Evolutionary conservation across 2,888 invertebrate species (phyloP).

Genomic region (Zele albiditarsus): DNA sequence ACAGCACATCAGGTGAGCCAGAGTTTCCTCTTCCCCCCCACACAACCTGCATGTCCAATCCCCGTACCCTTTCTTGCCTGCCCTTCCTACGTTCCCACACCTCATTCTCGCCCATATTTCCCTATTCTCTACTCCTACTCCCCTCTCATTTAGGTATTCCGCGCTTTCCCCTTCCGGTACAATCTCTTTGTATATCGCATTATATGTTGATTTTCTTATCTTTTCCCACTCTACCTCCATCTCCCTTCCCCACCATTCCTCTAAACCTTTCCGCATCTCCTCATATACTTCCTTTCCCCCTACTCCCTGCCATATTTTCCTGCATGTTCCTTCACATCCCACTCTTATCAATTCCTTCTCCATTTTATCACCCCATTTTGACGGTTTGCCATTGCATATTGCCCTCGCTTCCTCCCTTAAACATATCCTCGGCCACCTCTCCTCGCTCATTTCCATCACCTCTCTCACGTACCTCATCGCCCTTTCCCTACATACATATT

Average conservation of each 20-base stretch:
- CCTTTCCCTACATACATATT: not conserved
- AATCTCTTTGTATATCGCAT: not conserved
- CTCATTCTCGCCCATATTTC: not conserved
- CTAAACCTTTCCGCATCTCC: not conserved
- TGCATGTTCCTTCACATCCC: not conserved
- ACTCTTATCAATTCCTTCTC: not conserved
- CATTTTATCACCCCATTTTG: not conserved
- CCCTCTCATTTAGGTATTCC: not conserved
- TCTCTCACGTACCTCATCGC: not conserved
- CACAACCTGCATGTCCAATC: slow-evolving; percentile 4
- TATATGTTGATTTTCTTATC: not conserved
- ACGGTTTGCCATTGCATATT: not conserved
- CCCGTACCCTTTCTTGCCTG: not conserved
- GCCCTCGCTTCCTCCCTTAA: not conserved
- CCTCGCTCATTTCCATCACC: not conserved
- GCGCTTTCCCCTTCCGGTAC: not conserved
- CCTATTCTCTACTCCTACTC: not conserved
- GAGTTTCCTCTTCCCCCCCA: not conserved
- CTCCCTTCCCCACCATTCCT: not conserved
- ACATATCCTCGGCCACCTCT: not conserved
- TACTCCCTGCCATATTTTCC: not conserved
- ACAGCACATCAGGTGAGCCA: not conserved
- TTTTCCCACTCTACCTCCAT: not conserved
- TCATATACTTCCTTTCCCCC: not conserved
- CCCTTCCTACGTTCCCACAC: slow-evolving; percentile 8